A percentile compares a stretch with the other conserved stretches of the same genome.
Conservation (phyloP, 2,888 invertebrate genomes). For the Nomada lathburiana region DNA sequence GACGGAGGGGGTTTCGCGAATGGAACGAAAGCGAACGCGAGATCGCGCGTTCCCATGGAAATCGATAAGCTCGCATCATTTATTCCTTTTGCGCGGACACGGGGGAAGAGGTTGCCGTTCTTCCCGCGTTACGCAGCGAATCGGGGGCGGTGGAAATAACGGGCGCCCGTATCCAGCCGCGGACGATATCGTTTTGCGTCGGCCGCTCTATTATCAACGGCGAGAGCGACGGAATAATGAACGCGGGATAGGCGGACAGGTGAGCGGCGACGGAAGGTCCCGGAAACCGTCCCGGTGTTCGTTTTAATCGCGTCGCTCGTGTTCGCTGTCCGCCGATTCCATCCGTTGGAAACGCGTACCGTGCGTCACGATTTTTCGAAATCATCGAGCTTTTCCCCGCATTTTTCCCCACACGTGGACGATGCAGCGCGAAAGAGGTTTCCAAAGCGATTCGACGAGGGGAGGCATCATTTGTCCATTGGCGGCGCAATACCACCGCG, state of each 20-base stretch:
- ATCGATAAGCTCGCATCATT: slow-evolving; percentile 50
- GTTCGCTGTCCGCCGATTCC: neutral
- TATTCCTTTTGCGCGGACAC: slow-evolving; percentile 28
- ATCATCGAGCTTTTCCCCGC: no score
- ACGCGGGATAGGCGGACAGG: neutral
- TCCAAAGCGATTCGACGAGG: neutral
- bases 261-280: slow-evolving; percentile 14
- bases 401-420: neutral
- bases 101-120: slow-evolving; percentile 10
- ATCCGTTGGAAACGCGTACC: neutral
- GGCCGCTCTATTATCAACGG: slow-evolving; percentile 36
- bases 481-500: slow-evolving; percentile 3
- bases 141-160: slow-evolving; percentile 7
- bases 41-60: slow-evolving; percentile 12
- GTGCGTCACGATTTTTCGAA: neutral
- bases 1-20: neutral
- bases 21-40: slow-evolving; percentile 8
- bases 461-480: slow-evolving; percentile 36
- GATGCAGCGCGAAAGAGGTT: neutral
- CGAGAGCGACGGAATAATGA: slow-evolving; percentile 35
- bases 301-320: slow-evolving; percentile 23
- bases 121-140: slow-evolving; percentile 18
- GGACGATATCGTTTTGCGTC: slow-evolving; percentile 36
- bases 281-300: neutral
- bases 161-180: slow-evolving; percentile 15